Base-by-base conservation (phyloP, 2,113 vertebrate genomes). In the Plestiodon gilberti region DNA sequence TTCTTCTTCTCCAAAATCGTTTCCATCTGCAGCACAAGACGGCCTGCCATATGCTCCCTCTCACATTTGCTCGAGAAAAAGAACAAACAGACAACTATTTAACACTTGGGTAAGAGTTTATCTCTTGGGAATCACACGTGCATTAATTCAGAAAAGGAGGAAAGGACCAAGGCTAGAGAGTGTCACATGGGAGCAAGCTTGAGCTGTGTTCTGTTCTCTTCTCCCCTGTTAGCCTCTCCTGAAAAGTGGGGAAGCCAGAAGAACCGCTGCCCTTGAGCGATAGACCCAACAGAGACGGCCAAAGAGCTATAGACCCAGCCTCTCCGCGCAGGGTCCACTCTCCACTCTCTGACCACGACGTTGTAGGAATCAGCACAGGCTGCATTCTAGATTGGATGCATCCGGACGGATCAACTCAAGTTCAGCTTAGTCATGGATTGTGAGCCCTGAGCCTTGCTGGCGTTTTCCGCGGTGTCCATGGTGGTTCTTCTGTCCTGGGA, bases 1-100 rank as follows among this genome's bases (percentile, higher is more conserved):
- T n/a, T 11, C 76, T 61, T 23, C 67, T 74, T 25, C 71, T 35
- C 43, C 10, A 23, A 87, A 87, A 95, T 89, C n/a, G 82, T 33
- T 92, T 84, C 93, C 95, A 91, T 69, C 87, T 87, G 93, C 84
- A 30, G 78, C 67, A 18, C 0, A 1, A 77, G 76, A n/a, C 38
- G 17, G 40, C 28, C 62, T 62, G 52, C 48, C 30, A 20, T 10
- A 35, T 4, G 38, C 52, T 1, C 40, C 30, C 25, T 6, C 38
- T 70, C 33, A 64, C 43, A 33, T 64, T 74, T 61, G 28, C 69
- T 57, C 61, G n/a, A 57, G 28, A 35, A 43, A 59, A 43, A 59
- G 61, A 35, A 0, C 52, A 55, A 64, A 30, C 43, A 20, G 62
- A 40, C 18, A 22, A 67, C 9, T 38, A 43, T 62, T 74, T 73